These are phyloP conservation scores for Muntiacus reevesi DNA, from an alignment of 2,113 vertebrate genomes.

Conservation along the genomic window DNA sequence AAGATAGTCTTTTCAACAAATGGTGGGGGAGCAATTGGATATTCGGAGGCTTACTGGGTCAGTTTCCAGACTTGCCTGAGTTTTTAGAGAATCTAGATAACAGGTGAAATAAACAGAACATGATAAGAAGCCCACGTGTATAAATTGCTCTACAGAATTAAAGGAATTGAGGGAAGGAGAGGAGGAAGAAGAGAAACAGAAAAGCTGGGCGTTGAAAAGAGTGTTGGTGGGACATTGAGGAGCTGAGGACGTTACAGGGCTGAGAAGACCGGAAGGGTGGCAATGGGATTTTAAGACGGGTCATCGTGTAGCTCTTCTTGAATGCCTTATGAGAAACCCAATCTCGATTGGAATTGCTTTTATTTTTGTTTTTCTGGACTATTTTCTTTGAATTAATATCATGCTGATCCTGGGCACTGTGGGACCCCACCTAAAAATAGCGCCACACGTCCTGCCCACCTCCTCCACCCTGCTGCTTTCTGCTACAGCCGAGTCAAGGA, in stretches of 20 bases:
- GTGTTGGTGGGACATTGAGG: not conserved
- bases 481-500: too few species aligned
- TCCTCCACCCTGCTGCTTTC: not conserved
- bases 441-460: fast-evolving
- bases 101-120: not conserved
- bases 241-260: not conserved
- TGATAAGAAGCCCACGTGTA: not conserved
- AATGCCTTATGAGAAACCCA: not conserved
- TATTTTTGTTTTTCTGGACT: not conserved
- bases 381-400: not conserved
- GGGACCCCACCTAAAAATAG: not conserved
- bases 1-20: not conserved
- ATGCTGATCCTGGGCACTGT: not conserved
- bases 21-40: not conserved
- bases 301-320: not conserved
- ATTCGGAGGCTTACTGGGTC: not conserved
- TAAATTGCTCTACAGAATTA: not conserved
- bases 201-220: not conserved
- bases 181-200: not conserved
- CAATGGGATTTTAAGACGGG: not conserved
- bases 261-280: too few species aligned
- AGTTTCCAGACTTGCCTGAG: not conserved
- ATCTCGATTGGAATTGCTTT: not conserved
- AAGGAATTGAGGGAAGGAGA: not conserved
- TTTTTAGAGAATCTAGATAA: not conserved